Evolutionary conservation across 2,888 invertebrate species (phyloP).

Genomic region (Glyphotaelius pellucidus): DNA sequence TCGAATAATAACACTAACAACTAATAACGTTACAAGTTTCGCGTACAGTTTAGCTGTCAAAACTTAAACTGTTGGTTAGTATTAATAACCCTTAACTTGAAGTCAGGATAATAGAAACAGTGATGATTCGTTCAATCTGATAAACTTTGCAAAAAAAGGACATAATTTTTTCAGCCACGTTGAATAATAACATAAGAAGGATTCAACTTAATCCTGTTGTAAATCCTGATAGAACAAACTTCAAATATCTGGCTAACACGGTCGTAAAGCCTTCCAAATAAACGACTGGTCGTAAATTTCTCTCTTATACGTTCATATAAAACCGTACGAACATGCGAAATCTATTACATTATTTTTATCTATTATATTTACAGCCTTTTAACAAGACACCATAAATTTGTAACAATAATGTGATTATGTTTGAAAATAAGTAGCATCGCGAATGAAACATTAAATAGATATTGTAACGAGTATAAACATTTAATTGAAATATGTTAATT

Average conservation of each 20-base stretch:
- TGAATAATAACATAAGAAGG: not conserved
- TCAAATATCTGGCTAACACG: not conserved
- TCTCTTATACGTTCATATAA: not conserved
- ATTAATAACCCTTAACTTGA: too few species aligned
- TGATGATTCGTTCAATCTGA: not conserved
- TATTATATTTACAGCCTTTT: not conserved
- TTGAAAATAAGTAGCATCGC: too few species aligned
- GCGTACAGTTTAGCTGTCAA: not conserved
- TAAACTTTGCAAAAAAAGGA: not conserved
- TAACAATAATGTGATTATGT: not conserved
- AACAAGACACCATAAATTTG: not conserved
- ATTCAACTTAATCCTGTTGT: not conserved
- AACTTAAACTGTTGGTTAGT: too few species aligned
- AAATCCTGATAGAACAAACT: not conserved
- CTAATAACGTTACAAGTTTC: not conserved
- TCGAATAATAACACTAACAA: too few species aligned
- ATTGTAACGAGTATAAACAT: too few species aligned
- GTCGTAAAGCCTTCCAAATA: not conserved
- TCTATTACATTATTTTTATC: not conserved
- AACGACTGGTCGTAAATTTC: conserved; percentile 2
- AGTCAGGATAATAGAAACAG: not conserved
- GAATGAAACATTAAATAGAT: too few species aligned
- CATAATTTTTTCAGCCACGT: not conserved
- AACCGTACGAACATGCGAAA: not conserved
- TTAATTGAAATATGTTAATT: too few species aligned